Evolutionary conservation across 1,140 invertebrate genomes (phyloP).

Genomic region (Colletes latitarsis): DNA sequence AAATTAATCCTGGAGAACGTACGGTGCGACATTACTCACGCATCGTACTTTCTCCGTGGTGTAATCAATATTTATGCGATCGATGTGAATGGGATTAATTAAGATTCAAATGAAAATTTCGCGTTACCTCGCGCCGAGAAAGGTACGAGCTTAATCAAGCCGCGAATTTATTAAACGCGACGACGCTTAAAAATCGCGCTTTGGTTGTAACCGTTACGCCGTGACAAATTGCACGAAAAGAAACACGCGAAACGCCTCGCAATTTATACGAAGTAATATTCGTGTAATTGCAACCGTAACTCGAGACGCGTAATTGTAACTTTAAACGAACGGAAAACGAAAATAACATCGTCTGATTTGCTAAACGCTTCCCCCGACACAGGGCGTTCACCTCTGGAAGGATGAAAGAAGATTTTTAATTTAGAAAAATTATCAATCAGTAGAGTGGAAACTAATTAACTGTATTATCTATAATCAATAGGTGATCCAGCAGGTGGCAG

Average conservation of each 20-base stretch:
- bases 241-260: background rate
- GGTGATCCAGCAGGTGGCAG: no score
- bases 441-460: no score
- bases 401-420: no score
- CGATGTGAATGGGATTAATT: constrained; percentile 36
- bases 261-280: background rate
- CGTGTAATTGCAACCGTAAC: background rate
- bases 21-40: constrained; percentile 15
- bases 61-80: constrained; percentile 42
- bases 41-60: constrained; percentile 18
- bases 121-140: background rate
- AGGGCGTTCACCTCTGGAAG: no score
- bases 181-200: constrained; percentile 30
- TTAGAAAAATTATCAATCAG: no score
- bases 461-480: no score
- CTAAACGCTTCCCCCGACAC: no score
- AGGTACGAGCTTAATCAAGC: constrained; percentile 9
- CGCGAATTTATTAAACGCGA: constrained; percentile 28
- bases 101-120: constrained; percentile 24
- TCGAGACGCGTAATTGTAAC: background rate
- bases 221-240: background rate
- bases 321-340: background rate
- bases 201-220: background rate
- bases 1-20: constrained; percentile 3
- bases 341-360: background rate